Base-by-base conservation (phyloP, 1,140 invertebrate species). In the Hyposmocoma kahamanoa region DNA sequence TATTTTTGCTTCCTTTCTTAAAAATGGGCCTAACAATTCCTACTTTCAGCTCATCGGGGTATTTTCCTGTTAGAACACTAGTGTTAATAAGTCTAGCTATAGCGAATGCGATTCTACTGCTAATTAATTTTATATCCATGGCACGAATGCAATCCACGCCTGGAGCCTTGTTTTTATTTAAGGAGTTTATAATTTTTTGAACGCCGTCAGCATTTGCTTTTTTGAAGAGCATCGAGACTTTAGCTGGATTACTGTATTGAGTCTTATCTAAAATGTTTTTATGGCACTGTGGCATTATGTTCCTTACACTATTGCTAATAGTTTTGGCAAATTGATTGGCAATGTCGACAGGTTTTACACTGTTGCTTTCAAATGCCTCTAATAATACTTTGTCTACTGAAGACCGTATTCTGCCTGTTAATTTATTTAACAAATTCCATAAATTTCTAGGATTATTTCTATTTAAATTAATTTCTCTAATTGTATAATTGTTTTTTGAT, bases 401-500 rank as follows among this genome's bases (percentile, higher is more conserved):
- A 1, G 19, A 26, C 11, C 20, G 38, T 10, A 41, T 28, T 44
- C 46, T 43, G 9, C 52, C 52, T 6, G 52, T 43, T 1, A 48
- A 19, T 30, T 30, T 32, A 19, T 53, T 53, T 15, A 48, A 24
- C 4, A 48, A 36, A 22, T 46, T 21, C 51, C 51, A 48, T 3
- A 53, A n/a, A 13, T 38, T 24, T 43, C 20, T 53, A 17, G 24
- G 30, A 39, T 53, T 47, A 39, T 47, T 26, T 22, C 38, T 47
- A 38, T 44, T 28, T 10, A 20, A 36, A 15, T n/a, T 34, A 13
- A 54, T 48, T 20, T 48, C 41, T 21, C 42, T 24, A 30, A n/a
- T 8, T 13, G 22, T 15, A 24, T 44, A 28, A 20, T 44, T 36
- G 45, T 54, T 54, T 39, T 44, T 54, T 13, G 24, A 26, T 21